Percentiles rank a stretch among this genome's conserved stretches.
Evolutionary conservation across 2,888 invertebrate genomes (phyloP).

Genomic region (Elysia crispata): DNA sequence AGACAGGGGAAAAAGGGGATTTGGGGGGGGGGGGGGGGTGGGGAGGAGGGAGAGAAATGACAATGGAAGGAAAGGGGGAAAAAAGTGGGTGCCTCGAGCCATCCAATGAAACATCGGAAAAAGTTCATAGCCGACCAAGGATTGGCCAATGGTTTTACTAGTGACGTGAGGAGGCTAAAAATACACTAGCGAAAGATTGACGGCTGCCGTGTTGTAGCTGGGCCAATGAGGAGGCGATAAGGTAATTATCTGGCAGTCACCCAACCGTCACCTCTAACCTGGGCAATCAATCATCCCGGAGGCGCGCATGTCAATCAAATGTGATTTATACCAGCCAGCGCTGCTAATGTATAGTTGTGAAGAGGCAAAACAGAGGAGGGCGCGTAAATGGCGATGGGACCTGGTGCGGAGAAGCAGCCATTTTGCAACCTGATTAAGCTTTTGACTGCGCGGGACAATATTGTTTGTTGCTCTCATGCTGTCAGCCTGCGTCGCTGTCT

Average conservation of each 20-base stretch:
- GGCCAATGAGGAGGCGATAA: slow-evolving; percentile 48
- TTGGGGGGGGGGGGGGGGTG: too few relatives aligned
- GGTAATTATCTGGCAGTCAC: slow-evolving; percentile 50
- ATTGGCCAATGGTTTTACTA: slow-evolving; percentile 35
- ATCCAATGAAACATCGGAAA: slow-evolving; percentile 38
- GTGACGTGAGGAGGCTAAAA: slow-evolving; percentile 26
- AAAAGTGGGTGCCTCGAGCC: not conserved
- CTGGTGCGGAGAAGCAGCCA: too few relatives aligned
- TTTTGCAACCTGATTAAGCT: too few relatives aligned
- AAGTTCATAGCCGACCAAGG: slow-evolving; percentile 27
- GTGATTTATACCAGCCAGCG: slow-evolving; percentile 47
- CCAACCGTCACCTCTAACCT: slow-evolving; percentile 49
- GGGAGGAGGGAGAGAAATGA: not conserved
- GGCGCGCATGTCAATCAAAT: slow-evolving; percentile 46
- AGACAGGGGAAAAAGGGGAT: not conserved
- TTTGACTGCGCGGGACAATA: too few relatives aligned
- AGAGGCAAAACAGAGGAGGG: too few relatives aligned
- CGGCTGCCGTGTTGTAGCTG: slow-evolving; percentile 21
- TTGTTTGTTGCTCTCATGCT: too few relatives aligned
- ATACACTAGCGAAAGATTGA: slow-evolving; percentile 23
- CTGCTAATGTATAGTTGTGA: slow-evolving; percentile 38
- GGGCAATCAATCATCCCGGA: slow-evolving; percentile 45
- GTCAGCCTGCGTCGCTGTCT: too few relatives aligned
- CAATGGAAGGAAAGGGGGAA: not conserved
- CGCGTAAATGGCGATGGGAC: too few relatives aligned